Conservation (phyloP, 2,113 vertebrate genomes). For the Prinia subflava region DNA sequence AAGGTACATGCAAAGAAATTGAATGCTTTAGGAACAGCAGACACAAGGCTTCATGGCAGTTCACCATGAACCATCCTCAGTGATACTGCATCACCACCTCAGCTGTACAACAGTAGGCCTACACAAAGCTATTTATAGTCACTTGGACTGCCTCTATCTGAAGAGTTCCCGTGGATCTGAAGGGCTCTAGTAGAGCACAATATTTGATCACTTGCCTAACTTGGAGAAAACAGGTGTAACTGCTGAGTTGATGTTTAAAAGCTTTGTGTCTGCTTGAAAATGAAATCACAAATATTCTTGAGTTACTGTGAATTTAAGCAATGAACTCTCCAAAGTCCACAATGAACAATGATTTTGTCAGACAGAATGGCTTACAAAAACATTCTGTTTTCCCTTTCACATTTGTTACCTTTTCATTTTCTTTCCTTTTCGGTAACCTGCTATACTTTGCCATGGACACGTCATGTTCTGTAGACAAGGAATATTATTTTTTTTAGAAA, state of each 20-base stretch:
- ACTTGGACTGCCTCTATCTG: not conserved
- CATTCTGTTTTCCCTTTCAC: not conserved
- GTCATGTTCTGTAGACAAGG: slow-evolving; percentile 86
- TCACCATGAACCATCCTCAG: not conserved
- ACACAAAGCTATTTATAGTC: not conserved
- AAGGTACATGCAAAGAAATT: not conserved
- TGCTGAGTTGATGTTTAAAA: not conserved
- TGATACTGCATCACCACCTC: not conserved
- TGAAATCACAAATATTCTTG: not conserved
- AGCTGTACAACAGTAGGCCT: not conserved
- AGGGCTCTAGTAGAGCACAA: not conserved
- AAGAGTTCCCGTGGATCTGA: not conserved
- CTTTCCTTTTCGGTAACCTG: slow-evolving; percentile 92
- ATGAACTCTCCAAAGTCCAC: not conserved
- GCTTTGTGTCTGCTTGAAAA: slow-evolving; percentile 37
- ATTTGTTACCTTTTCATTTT: slow-evolving; percentile 89
- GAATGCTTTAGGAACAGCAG: not conserved
- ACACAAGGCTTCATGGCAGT: slow-evolving; percentile 11
- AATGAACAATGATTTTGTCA: not conserved
- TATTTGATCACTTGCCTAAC: not conserved
- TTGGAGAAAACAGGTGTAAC: not conserved
- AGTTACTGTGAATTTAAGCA: not conserved
- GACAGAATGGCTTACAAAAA: not conserved
- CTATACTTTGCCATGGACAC: slow-evolving; percentile 97
- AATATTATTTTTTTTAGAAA: slow-evolving; percentile 35